phyloP scores from a whole-genome alignment of 2,797 vertebrate genomes.

The Xerus rutilus region DNA sequence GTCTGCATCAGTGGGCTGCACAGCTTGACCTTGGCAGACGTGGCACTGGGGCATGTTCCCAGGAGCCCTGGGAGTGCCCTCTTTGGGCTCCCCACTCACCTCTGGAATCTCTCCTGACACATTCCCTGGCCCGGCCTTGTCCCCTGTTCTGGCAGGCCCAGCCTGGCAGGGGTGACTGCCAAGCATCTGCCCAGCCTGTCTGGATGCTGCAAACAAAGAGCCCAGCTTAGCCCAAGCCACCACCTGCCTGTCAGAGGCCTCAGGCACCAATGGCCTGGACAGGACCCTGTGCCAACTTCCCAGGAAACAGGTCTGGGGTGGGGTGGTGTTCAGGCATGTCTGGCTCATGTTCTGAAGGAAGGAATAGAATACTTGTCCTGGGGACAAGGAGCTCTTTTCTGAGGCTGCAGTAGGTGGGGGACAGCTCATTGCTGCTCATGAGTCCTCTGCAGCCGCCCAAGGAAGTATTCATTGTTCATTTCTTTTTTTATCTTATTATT shows the following conservation, averaged over 20 bases:
- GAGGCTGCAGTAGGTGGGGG: not conserved
- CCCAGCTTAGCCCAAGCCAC: not conserved
- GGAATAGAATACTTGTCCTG: not conserved
- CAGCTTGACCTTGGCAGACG: not conserved
- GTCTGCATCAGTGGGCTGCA: not conserved
- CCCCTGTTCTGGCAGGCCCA: constrained; percentile 62
- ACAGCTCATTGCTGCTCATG: not conserved
- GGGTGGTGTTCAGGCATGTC: not conserved
- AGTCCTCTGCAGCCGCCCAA: not conserved
- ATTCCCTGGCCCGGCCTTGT: not conserved
- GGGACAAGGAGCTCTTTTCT: not conserved
- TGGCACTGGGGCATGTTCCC: not conserved
- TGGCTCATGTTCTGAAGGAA: not conserved
- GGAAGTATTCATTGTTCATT: not conserved
- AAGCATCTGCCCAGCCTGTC: not conserved
- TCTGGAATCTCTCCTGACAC: not conserved
- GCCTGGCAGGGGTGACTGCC: not conserved
- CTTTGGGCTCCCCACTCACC: not conserved
- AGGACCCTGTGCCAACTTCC: not conserved
- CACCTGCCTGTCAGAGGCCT: constrained; percentile 36
- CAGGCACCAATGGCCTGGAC: not conserved
- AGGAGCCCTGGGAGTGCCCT: not conserved
- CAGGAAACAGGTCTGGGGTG: not conserved
- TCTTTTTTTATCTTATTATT: not conserved
- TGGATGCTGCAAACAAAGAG: constrained; percentile 44